Conservation (phyloP, 2,888 invertebrate genomes). For the Campoplex capitator region DNA sequence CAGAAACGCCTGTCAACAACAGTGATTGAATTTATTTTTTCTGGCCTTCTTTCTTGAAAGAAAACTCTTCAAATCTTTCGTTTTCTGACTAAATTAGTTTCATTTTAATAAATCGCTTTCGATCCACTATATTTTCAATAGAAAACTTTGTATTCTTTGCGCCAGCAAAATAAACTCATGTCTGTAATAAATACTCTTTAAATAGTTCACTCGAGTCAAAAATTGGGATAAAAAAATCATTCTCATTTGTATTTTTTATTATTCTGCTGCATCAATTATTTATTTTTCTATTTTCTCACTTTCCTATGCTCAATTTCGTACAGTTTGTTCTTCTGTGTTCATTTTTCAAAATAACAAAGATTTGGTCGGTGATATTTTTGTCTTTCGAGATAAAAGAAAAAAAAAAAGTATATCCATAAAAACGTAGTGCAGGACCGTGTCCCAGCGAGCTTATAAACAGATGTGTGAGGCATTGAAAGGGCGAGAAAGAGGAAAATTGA, state of each 20-base stretch:
- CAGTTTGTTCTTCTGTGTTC: background rate
- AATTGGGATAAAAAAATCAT: no score
- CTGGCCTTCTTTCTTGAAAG: background rate
- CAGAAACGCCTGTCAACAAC: conserved; percentile 24
- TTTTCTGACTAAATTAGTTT: background rate
- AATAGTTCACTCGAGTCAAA: no score
- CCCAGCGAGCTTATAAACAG: background rate
- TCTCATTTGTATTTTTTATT: no score
- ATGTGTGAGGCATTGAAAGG: conserved; percentile 13
- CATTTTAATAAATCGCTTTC: background rate
- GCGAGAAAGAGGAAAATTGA: conserved; percentile 26
- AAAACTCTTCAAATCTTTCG: background rate
- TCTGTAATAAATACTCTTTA: no score
- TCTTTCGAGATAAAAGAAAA: background rate
- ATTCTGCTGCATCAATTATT: background rate
- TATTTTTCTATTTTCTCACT: background rate
- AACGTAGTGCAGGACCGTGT: background rate
- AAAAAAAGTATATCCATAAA: background rate
- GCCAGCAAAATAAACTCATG: background rate
- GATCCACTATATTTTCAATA: background rate
- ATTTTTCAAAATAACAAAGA: background rate
- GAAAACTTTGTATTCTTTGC: background rate
- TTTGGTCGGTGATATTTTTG: background rate
- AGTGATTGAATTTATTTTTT: conserved; percentile 30
- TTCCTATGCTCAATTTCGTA: background rate